Base-by-base conservation (phyloP, 2,888 invertebrate species). In the Mesoligia furuncula region DNA sequence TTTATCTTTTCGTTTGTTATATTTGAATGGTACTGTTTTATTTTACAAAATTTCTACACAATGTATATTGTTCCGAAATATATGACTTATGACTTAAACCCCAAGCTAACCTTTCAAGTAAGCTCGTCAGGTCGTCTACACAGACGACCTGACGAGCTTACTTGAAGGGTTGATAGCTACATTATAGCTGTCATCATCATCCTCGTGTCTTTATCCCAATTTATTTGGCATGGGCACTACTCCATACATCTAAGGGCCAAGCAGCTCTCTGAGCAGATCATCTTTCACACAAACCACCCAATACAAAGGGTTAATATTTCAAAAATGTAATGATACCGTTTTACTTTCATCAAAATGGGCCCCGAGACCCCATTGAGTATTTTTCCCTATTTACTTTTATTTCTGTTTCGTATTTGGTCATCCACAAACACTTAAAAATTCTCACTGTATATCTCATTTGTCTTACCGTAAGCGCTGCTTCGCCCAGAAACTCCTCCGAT, bases 401-500 rank as follows among this genome's bases (percentile, higher is more conserved):
- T 65, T 24, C 17, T 2, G 6, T 66, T 66, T 66, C 11, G 0
- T 45, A 45, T 27, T 13, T 27, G 11, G 27, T 20, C 1, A 11
- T 11, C 27, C 7, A 66, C 7, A 0, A 17, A 66, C 3, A 45
- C 27, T 42, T 42, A 0, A 11, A 51, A 68, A 17, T n/a, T 17
- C 11, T 9, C 0, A 1, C 3, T 15, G 6, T 31, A 42, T 6
- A 24, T 15, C 1, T 7, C 11, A 17, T 13, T 17, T 13, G 13
- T 20, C 65, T 91, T 84, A 89, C 99, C 99, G 92, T 99, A 99
- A 2, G 98, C 98, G 89, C 99, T 99, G 95, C 99, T 99, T 62
- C 99, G 97, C 11, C 99, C 99, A n/a, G 99, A 99, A 17, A 98
- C 99, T n/a, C 99, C 99, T 39, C 98, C 98, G 89, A 99, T 98